Evolutionary conservation across 2,113 vertebrate genomes (phyloP), one percentile per base, ranked within the genome.

Genomic region (Callaeas wilsoni): DNA sequence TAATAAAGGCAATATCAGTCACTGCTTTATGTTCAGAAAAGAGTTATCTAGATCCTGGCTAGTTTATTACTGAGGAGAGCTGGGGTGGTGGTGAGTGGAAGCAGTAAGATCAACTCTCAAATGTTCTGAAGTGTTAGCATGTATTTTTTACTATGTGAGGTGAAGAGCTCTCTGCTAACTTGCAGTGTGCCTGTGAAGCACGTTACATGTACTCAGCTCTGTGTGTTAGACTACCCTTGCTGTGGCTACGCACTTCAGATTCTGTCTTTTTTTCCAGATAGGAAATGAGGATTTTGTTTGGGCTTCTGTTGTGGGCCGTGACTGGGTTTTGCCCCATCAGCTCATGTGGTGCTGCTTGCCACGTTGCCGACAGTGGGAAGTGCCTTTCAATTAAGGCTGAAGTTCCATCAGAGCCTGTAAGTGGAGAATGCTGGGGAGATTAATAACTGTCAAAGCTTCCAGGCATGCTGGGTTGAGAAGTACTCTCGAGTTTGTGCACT

Each of bases 321-420:
- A 18, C 42, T 87, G n/a, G 18, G 37, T 79, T 91, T 84, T 3
- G 0, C 32, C 17, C 52, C 5, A 0, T 50, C 53, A 39, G 10
- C 5, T 2, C 42, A 20, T 33, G n/a, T 77, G 74, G 67, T 94
- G 74, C 68, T 76, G 26, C 67, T 87, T 93, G 62, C 63, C 81
- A 59, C 4, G 11, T 80, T 89, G 89, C 87, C 89, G 84, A 76
- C 87, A 96, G 65, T 65, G 81, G 62, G 59, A 82, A 82, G 74
- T 76, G 81, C 41, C 77, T 87, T 89, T 89, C 93, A 94, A 60
- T 91, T 83, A 91, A 39, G 33, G 46, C 60, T 95, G 84, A 90
- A 71, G n/a, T 85, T 94, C 74, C 78, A 65, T 79, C 62, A 83
- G 39, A 85, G 37, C 32, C 53, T 7, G 2, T 73, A 71, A 96